Evolutionary conservation across 2,888 invertebrate species (phyloP).

Genomic region (Drosophila anomalata): DNA sequence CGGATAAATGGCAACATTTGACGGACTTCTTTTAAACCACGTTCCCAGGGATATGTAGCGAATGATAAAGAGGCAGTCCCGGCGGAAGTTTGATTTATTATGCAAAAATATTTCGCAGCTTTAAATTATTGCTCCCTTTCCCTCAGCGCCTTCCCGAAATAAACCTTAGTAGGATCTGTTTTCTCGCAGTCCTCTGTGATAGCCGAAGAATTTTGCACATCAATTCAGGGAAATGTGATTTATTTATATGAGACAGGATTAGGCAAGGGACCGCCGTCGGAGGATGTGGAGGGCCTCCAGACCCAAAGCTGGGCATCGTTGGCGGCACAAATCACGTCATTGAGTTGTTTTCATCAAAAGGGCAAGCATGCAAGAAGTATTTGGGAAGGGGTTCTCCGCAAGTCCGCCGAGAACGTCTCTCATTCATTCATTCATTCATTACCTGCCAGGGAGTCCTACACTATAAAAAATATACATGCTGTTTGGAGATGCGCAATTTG

Average conservation of each 20-base stretch:
- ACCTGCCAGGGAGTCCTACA: slow-evolving; percentile 4
- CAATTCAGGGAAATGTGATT: slow-evolving; percentile 72
- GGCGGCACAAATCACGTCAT: slow-evolving; percentile 80
- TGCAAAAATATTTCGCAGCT: slow-evolving; percentile 71
- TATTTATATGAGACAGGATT: slow-evolving; percentile 64
- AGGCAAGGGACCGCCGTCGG: slow-evolving; percentile 7
- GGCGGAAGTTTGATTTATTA: slow-evolving; percentile 78
- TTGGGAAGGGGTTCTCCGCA: background rate
- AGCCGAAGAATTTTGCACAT: slow-evolving; percentile 70
- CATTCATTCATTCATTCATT: slow-evolving; percentile 61
- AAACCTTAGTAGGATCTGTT: slow-evolving; percentile 31
- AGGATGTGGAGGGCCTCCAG: slow-evolving; percentile 11
- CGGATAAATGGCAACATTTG: slow-evolving; percentile 50
- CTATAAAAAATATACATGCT: background rate
- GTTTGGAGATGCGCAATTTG: background rate
- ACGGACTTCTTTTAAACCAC: slow-evolving; percentile 35
- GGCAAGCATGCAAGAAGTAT: slow-evolving; percentile 68
- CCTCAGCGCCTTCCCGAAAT: slow-evolving; percentile 6
- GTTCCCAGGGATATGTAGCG: slow-evolving; percentile 27
- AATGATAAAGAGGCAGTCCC: slow-evolving; percentile 40
- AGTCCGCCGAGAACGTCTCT: slow-evolving; percentile 1
- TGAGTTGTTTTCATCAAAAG: slow-evolving; percentile 80
- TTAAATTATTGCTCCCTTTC: slow-evolving; percentile 49
- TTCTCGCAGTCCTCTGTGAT: slow-evolving; percentile 16
- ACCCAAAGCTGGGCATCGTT: slow-evolving; percentile 58